Evolutionary conservation across 2,888 invertebrate species (phyloP), one percentile per base, ranked within the genome.

Genomic region (Opisthograptis luteolata): DNA sequence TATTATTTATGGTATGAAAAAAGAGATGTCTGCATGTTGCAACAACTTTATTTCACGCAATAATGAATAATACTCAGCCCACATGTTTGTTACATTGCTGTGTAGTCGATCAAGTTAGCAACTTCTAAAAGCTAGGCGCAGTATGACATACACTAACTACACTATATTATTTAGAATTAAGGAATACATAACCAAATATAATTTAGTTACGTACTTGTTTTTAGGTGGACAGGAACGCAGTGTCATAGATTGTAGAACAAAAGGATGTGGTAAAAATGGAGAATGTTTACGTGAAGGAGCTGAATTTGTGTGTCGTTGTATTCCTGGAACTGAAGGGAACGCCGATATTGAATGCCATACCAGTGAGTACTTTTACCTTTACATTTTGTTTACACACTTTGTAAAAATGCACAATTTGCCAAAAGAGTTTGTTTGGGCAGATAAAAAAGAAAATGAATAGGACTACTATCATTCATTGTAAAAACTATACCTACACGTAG

Each of bases 251-350:
- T 97, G 97, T 82, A 93, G 97, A 66, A 95, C 95, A 1, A 93
- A 93, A 53, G 97, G 97, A 58, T 97, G 97, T 87, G 95, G 95
- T 61, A 93, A 94, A 68, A 96, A 96, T 59, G 96, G 96, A n/a
- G 95, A 96, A 81, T 97, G 97, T 87, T 94, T 97, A 60, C 93
- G 96, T 64, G 95, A 96, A 82, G 95, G 96, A 58, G 95, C 95
- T 55, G 94, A 94, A 72, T 97, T 96, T 90, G 94, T 95, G 24
- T 96, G 96, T 86, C 92, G 94, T 73, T 96, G 96, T 83, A 93
- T 94, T 60, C 94, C 94, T 43, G 95, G 95, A 60, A 94, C 94
- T 41, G 93, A 93, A 77, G 95, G 95, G 64, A 92, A 93, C 65
- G 94, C 95, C 24, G 93, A 95, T 68, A 86, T 93, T 66, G 94